Base-by-base conservation (phyloP, 2,888 invertebrate species). In the Mimumesa dahlbomi region DNA sequence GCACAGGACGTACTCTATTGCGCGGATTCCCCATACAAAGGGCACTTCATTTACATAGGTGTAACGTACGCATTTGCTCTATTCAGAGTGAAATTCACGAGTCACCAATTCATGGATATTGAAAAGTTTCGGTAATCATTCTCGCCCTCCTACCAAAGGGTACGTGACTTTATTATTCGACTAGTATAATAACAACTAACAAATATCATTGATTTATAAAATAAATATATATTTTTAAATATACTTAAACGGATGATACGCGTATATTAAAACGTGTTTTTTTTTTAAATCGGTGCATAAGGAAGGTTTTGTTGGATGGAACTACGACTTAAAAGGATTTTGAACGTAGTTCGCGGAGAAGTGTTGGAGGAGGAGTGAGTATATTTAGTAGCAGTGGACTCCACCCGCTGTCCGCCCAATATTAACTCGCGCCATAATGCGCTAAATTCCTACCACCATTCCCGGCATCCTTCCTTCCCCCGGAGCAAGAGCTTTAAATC, bases 361-460 rank as follows among this genome's bases (percentile, higher is more conserved):
- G 62, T 42, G 56, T 50, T 42, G 53, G 59, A 53, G 65, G 69
- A 69, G 73, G 79, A 64, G 75, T 59, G 77, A 75, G 79, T 81
- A 85, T 84, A 82, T 84, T 85, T 85, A 82, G 83, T 78, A 71
- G 77, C 76, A 78, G 81, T 76, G 84, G 81, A 81, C 82, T 82
- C 82, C 82, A 82, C 84, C 84, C 79, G 78, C 82, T 84, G 85
- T 86, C 86, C 86, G 83, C 83, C 86, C 85, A 84, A 85, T 86
- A 87, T 87, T 85, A 86, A 85, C 85, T 85, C 82, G 82, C 77
- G 81, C 82, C 81, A 83, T 87, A 87, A 86, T 85, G 85, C 85
- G 85, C 80, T 85, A 84, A 87, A 85, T 85, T 85, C 82, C 83
- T 82, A 82, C 81, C 79, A 81, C 82, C 82, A 75, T 82, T 81